Base-by-base conservation (phyloP, 1,140 invertebrate genomes). In the Diachasma alloeum region DNA sequence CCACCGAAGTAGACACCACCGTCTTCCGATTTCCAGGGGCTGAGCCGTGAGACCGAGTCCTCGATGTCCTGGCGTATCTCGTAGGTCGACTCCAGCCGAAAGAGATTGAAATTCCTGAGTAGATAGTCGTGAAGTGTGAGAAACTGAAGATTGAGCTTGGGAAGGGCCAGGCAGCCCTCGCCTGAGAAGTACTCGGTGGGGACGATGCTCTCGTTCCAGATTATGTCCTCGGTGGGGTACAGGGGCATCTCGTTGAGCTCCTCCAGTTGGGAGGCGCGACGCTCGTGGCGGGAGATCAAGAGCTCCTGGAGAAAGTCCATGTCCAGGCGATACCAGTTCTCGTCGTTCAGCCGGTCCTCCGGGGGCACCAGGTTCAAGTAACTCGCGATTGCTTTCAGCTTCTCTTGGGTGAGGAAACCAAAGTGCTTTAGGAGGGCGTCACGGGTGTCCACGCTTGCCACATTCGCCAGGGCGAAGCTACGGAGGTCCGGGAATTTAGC, bases 151-250 rank as follows among this genome's bases (percentile, higher is more conserved):
- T 99, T 99, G 0, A 99, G 90, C 88, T 99, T 99, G 0, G 99
- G 98, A 76, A 99, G 90, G 0, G 99, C 98, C 9, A 99, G 90
- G 84, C 96, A 97, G 36, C 95, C 96, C 87, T 99, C 97, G 0
- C 97, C 97, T 70, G 96, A 97, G 89, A 97, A 99, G 88, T 98
- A 99, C 83, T 99, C 98, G 0, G 96, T 97, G 0, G 99, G 99
- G 0, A 99, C 98, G 39, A 99, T 93, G 85, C 99, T 99, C 87
- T 99, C 98, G 90, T 99, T 97, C 99, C 99, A 99, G 81, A 99
- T 98, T 10, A 99, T 95, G 68, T 97, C 94, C 87, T 99, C 98
- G 0, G 97, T 99, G 0, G 98, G 99, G 89, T 99, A 99, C 0
- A 99, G 90, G 0, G 99, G 98, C 96, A 99, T 98, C 81, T 97